Conservation (phyloP, 2,888 invertebrate species). For the Xanthia icteritia region DNA sequence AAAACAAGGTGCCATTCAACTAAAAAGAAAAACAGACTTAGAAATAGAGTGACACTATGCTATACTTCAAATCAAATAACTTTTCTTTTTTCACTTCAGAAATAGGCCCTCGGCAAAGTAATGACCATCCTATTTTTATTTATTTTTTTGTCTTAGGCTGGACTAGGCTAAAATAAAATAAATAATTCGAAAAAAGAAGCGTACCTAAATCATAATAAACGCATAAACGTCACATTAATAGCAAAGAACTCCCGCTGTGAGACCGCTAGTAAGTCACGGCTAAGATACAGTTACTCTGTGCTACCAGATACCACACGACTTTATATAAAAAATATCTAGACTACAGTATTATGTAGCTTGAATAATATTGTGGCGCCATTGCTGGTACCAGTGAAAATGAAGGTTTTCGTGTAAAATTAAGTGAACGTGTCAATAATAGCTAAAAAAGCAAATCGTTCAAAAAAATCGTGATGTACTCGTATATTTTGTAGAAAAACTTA, state of each 20-base stretch:
- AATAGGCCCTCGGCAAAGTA: not conserved
- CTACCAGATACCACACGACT: constrained; percentile 22
- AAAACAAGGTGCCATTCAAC: too few relatives aligned
- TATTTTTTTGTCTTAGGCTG: not conserved
- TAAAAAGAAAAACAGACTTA: too few relatives aligned
- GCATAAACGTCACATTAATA: constrained; percentile 59
- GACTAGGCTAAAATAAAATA: constrained; percentile 1
- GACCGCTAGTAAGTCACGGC: constrained; percentile 52
- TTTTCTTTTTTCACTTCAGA: not conserved
- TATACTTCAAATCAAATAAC: too few relatives aligned
- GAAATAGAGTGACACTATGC: too few relatives aligned
- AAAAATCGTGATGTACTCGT: not conserved
- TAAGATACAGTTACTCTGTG: constrained; percentile 43
- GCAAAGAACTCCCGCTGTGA: constrained; percentile 55
- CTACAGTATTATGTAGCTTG: not conserved
- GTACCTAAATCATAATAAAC: constrained; percentile 55
- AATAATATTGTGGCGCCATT: too few relatives aligned
- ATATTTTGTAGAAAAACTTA: not conserved
- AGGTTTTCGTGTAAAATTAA: not conserved
- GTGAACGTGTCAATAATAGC: not conserved
- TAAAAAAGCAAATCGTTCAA: not conserved
- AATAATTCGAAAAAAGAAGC: too few relatives aligned
- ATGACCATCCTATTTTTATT: not conserved
- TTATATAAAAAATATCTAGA: constrained; percentile 33
- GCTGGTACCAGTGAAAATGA: too few relatives aligned